Base-by-base conservation (phyloP, 2,797 vertebrate species). In the Parauchenoglanis punctatus region DNA sequence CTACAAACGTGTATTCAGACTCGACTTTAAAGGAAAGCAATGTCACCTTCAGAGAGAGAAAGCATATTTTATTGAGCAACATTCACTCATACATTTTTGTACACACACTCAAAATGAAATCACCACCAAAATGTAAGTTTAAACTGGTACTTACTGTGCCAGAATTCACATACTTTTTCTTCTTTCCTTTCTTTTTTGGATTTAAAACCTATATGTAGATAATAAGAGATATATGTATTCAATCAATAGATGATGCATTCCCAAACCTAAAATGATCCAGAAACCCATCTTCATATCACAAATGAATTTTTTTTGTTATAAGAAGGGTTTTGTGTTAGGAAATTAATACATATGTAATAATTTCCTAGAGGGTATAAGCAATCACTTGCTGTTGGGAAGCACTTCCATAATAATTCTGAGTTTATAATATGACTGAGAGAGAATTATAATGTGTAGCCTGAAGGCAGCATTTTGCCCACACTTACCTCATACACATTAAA, bases 21-120 rank as follows among this genome's bases (percentile, higher is more conserved):
- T 99, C 97, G 70, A 99, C 97, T 25, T 98, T 97, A 94, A 99
- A 99, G 91, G 98, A 99, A 87, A 99, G 96, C 91, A 99, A 96
- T 1, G 98, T 99, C 92, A 99, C 98, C 98, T 99, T 88, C 28
- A 88, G 63, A 83, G 52, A 84, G 59, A 80, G 54, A 88, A 75
- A 83, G 58, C 31, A 86, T 52, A 35, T 75, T 59, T 54, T 76
- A 31, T 81, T 81, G 23, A 88, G 76, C 11, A 44, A 70, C 46
- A 10, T 7, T 49, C 23, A 84, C 59, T 86, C 40, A 84, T 49
- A 84, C 65, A 63, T 61, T 49, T 58, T 44, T 65, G 73, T 77
- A 54, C 86, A 85, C 59, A 83, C 40, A 87, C 84, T 85, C 0
- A 58, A 35, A 54, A 83, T 65, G 25, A 49, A 28, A 84, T 7